These are phyloP conservation scores for Sipunculus nudus DNA, from an alignment of 2,888 invertebrate species.

Conservation along the genomic window DNA sequence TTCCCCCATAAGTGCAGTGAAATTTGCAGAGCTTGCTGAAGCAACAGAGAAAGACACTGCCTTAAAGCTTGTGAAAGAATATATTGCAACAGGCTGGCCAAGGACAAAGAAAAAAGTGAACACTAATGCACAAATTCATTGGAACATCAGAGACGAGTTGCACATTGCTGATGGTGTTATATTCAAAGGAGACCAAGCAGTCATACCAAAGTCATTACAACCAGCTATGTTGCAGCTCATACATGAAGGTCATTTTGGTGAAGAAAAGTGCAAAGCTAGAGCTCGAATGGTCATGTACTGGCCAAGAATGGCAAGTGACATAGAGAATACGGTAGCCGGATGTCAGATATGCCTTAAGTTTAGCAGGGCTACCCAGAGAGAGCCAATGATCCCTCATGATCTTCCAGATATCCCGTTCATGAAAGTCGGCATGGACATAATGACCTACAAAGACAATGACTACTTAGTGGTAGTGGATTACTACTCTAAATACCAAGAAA, in stretches of 20 bases:
- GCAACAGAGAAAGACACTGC: conserved; percentile 8
- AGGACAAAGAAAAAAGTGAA: neutral
- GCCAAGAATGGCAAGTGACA: conserved; percentile 20
- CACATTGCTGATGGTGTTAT: conserved; percentile 9
- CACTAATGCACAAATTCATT: too few species aligned
- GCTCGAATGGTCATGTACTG: conserved; percentile 22
- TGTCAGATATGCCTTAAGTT: conserved; percentile 10
- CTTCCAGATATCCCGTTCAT: conserved; percentile 30
- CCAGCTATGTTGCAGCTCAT: neutral
- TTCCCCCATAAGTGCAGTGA: conserved; percentile 7
- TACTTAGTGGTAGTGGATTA: conserved; percentile 39
- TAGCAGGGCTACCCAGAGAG: conserved; percentile 10
- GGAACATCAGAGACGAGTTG: conserved; percentile 5
- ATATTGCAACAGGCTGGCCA: conserved; percentile 1
- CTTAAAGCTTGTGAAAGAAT: neutral
- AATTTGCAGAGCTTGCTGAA: conserved; percentile 7
- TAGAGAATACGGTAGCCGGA: conserved; percentile 8
- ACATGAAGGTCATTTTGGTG: conserved; percentile 22
- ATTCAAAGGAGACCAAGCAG: neutral
- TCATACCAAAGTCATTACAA: conserved; percentile 2
- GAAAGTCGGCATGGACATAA: conserved; percentile 31
- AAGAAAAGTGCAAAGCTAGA: conserved; percentile 16
- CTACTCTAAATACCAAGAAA: conserved; percentile 40
- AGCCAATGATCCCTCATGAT: conserved; percentile 24
- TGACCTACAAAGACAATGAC: conserved; percentile 16